Evolutionary conservation across 2,797 vertebrate species (phyloP), one percentile per base, ranked within the genome.

Genomic region (Danio albolineatus): DNA sequence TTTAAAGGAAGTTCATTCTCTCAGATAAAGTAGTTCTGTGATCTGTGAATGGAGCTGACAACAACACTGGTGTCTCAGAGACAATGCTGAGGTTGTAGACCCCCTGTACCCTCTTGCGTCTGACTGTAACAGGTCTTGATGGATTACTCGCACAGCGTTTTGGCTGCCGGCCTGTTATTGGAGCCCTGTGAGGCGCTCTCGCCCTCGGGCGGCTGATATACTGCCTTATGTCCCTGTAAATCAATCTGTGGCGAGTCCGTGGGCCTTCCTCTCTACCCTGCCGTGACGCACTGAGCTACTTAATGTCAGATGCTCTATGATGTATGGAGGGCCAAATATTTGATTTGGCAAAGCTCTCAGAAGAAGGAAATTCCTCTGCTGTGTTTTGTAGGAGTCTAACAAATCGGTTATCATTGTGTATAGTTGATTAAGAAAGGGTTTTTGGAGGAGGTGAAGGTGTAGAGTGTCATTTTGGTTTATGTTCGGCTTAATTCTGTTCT

Each of bases 271-370:
- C 82, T 76, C 59, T 54, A 76, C 73, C 74, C 80, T 51, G 64
- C 78, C 67, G 81, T 73, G 78, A 73, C 72, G 66, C 75, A 13
- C 78, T 74, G 72, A 82, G 82, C 79, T 80, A 79, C 79, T 85
- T 80, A 85, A 83, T 86, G 84, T 85, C 84, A 82, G 73, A 73
- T 65, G 60, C 64, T 43, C 67, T 36, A 39, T 82, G 82, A 89
- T 86, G 73, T 74, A 88, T 86, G 54, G 71, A 83, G 72, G 49
- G 65, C 71, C 76, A 82, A 85, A 86, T 87, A 87, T 86, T 87
- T 83, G 80, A 84, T 84, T 76, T 87, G 82, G 80, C 76, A 82
- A 80, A 71, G 43, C 51, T 54, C 19, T n/a, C 14, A 67, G 43
- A 80, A 69, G 46, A 43, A 53, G 44, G 38, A 53, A 43, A 36